Conservation (phyloP, 2,888 invertebrate species). For the Drosophila koepferae region DNA sequence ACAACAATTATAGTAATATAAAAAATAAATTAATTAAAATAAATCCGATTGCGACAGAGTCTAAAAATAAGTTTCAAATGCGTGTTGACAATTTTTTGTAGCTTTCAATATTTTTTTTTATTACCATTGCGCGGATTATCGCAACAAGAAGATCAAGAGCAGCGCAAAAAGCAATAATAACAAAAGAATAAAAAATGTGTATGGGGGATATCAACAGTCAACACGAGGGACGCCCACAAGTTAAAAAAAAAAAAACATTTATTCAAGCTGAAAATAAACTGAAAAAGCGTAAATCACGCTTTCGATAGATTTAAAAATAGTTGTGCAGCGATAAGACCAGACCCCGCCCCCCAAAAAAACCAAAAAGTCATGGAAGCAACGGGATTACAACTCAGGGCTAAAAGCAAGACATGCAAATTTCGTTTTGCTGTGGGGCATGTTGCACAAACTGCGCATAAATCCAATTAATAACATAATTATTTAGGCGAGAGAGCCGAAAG, state of each 20-base stretch:
- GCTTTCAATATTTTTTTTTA: conserved; percentile 44
- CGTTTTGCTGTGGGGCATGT: conserved; percentile 33
- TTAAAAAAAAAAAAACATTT: conserved; percentile 14
- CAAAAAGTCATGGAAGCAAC: conserved; percentile 12
- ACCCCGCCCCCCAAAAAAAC: conserved; percentile 21
- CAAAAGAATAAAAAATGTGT: conserved; percentile 51
- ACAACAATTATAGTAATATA: conserved; percentile 49
- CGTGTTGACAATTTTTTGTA: conserved; percentile 73
- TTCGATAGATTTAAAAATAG: conserved; percentile 74
- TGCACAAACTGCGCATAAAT: conserved; percentile 71
- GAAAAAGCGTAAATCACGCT: conserved; percentile 76
- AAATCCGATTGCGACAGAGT: conserved; percentile 69
- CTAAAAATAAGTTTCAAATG: conserved; percentile 79
- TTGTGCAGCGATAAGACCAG: conserved; percentile 63
- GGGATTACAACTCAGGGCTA: conserved; percentile 40
- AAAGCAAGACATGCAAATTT: conserved; percentile 58
- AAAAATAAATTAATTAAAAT: conserved; percentile 5
- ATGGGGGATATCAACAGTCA: conserved; percentile 52
- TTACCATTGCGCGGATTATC: conserved; percentile 75
- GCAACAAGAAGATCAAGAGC: conserved; percentile 77
- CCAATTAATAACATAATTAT: conserved; percentile 79
- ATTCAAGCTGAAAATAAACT: conserved; percentile 34
- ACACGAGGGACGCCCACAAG: conserved; percentile 66
- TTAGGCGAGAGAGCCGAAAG: conserved; percentile 37
- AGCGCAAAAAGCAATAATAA: conserved; percentile 35